These are phyloP conservation scores for Gila robusta DNA, from an alignment of 2,797 vertebrate genomes.

Conservation along the genomic window DNA sequence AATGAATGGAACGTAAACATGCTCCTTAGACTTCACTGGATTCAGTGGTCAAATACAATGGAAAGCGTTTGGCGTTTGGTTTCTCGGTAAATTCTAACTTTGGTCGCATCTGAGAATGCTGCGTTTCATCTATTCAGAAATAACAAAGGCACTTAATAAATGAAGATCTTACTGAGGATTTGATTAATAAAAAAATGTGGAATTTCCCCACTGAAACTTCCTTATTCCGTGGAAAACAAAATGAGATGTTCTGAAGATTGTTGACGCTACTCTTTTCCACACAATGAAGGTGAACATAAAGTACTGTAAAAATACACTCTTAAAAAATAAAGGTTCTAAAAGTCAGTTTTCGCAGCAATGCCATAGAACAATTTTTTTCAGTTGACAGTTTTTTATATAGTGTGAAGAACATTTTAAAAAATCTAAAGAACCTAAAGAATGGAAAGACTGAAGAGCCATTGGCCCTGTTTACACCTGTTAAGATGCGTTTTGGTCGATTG, in stretches of 20 bases:
- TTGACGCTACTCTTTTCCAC: not conserved
- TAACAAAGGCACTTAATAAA: not conserved
- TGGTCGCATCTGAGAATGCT: not conserved
- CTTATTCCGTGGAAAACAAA: not conserved
- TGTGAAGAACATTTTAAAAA: no score
- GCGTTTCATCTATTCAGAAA: not conserved
- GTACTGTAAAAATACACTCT: not conserved
- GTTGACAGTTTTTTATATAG: not conserved
- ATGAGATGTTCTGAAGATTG: not conserved
- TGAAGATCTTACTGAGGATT: not conserved
- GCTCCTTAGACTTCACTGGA: conserved; percentile 37
- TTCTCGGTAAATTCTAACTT: conserved; percentile 39
- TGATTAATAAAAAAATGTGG: not conserved
- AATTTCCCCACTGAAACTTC: not conserved
- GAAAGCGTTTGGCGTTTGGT: conserved; percentile 4
- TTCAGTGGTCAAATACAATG: conserved; percentile 27
- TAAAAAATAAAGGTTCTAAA: not conserved
- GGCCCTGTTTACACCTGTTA: no score
- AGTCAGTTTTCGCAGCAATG: not conserved
- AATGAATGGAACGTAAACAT: conserved; percentile 58
- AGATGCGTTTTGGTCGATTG: no score
- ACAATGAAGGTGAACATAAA: not conserved
- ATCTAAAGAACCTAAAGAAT: not conserved
- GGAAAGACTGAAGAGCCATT: not conserved
- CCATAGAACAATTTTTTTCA: not conserved